phyloP scores from a whole-genome alignment of 1,140 invertebrate species.

The Magallana angulata region DNA sequence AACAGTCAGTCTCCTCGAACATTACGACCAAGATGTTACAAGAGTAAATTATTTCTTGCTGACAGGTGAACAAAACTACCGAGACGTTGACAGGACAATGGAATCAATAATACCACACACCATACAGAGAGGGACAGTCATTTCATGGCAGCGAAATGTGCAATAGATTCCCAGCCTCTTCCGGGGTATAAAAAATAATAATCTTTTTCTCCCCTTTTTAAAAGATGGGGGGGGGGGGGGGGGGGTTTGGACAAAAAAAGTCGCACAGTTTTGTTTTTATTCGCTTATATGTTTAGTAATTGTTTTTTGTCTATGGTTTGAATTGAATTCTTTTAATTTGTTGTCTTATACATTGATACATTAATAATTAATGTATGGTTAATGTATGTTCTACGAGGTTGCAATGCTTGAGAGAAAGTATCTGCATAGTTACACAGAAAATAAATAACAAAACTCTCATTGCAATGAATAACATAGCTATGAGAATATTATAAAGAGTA shows the following conservation, averaged over 20 bases:
- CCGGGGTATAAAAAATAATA: conserved; percentile 7
- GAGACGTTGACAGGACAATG: not conserved
- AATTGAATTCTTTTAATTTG: no score
- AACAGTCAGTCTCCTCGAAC: not conserved
- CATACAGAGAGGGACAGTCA: not conserved
- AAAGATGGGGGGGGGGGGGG: no score
- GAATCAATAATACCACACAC: not conserved
- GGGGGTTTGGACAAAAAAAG: no score
- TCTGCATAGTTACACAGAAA: no score
- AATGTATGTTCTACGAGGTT: no score
- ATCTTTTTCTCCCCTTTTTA: not conserved
- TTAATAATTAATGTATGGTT: no score
- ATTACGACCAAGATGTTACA: conserved; percentile 5
- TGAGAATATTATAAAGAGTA: no score
- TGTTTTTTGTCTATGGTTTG: not conserved
- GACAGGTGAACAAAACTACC: conserved; percentile 24
- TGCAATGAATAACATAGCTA: no score
- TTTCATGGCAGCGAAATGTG: not conserved
- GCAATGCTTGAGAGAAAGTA: no score
- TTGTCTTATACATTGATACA: no score
- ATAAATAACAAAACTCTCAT: no score
- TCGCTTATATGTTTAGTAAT: not conserved
- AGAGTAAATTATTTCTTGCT: conserved; percentile 13
- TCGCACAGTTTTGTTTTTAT: not conserved
- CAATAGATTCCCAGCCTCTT: conserved; percentile 18